Evolutionary conservation across 2,113 vertebrate species (phyloP).

Genomic region (Dicerorhinus sumatrensis): DNA sequence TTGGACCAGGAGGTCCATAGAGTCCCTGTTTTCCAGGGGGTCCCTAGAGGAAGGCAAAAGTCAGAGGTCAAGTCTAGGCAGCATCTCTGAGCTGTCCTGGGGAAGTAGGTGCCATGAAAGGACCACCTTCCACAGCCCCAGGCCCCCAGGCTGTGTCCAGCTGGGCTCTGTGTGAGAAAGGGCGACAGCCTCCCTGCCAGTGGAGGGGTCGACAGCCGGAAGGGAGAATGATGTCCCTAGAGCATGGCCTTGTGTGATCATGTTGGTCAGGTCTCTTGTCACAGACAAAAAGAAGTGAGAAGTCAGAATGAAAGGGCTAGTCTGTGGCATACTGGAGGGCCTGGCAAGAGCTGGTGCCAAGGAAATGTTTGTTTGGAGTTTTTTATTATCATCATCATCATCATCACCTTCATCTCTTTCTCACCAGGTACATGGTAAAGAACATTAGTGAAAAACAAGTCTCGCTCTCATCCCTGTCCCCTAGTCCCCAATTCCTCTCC

Average conservation of each 20-base stretch:
- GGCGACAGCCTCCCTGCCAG: background rate
- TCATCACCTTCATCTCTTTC: background rate
- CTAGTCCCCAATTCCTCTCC: background rate
- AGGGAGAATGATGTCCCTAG: background rate
- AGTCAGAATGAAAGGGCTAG: background rate
- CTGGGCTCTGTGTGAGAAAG: background rate
- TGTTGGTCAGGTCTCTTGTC: background rate
- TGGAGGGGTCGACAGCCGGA: background rate
- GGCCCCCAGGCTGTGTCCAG: background rate
- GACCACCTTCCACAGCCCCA: background rate
- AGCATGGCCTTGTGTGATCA: background rate
- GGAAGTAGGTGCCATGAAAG: background rate
- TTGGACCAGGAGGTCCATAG: slow-evolving; percentile 90
- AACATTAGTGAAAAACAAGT: background rate
- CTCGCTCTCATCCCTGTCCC: background rate
- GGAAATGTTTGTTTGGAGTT: background rate
- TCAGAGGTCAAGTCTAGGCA: background rate
- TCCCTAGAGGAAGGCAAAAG: slow-evolving; percentile 87
- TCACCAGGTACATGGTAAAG: background rate
- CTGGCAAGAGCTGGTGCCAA: background rate
- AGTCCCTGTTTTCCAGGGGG: slow-evolving; percentile 90
- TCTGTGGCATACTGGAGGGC: background rate
- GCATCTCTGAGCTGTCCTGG: no score
- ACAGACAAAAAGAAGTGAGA: background rate
- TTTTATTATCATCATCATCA: background rate